Conservation (phyloP, 2,888 invertebrate genomes). For the Apeira syringaria region DNA sequence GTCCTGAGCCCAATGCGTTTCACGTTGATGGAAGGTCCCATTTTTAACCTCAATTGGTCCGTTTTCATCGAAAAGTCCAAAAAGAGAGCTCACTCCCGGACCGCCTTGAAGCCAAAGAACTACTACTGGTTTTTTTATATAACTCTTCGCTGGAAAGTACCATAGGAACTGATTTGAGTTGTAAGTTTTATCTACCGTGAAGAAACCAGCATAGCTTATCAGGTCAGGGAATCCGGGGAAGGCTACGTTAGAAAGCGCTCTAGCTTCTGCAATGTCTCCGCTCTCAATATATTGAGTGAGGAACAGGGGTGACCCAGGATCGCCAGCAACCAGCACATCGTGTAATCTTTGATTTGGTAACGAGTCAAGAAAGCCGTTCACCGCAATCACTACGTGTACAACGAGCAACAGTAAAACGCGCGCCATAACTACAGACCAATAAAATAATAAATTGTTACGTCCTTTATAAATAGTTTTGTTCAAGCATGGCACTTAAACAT, state of each 20-base stretch:
- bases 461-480: conserved; percentile 1
- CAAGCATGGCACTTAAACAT: no score
- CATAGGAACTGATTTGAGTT: conserved; percentile 95
- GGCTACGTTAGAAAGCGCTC: conserved; percentile 52
- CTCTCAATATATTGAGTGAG: background rate
- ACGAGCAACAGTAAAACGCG: background rate
- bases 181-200: conserved; percentile 90
- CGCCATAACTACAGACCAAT: background rate
- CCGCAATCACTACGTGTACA: background rate
- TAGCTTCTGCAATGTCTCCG: background rate
- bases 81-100: conserved; percentile 91
- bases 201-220: conserved; percentile 89
- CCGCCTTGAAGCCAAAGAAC: conserved; percentile 94
- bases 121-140: conserved; percentile 85
- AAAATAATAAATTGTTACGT: background rate
- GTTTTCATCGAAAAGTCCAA: conserved; percentile 92
- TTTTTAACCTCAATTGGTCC: conserved; percentile 84
- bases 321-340: background rate
- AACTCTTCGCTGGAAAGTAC: conserved; percentile 92
- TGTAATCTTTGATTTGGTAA: background rate
- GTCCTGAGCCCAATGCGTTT: conserved; percentile 90
- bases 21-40: conserved; percentile 78
- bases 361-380: background rate
- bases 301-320: background rate
- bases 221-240: conserved; percentile 83